Conservation (phyloP, 2,888 invertebrate species). For the Osmoderma eremita region DNA sequence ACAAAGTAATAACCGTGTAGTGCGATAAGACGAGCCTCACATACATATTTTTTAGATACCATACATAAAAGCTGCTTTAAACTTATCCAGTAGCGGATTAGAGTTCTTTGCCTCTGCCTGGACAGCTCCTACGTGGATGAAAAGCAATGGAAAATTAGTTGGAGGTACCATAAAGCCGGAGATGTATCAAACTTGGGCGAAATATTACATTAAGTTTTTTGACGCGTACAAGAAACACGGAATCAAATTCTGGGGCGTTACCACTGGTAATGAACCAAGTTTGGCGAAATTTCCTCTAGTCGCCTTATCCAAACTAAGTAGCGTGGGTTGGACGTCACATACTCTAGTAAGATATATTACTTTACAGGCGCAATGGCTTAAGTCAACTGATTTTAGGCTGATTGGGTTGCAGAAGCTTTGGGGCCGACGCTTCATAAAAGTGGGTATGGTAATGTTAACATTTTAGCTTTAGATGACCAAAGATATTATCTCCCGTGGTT, state of each 20-base stretch:
- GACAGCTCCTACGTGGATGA: constrained; percentile 67
- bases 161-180: constrained; percentile 56
- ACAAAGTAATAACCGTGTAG: constrained; percentile 67
- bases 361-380: too few species aligned
- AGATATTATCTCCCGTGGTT: constrained; percentile 68
- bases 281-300: constrained; percentile 66
- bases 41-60: constrained; percentile 48
- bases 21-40: neutral
- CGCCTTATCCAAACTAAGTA: constrained; percentile 69
- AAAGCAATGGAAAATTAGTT: constrained; percentile 57
- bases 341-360: constrained; percentile 52
- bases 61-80: constrained; percentile 49
- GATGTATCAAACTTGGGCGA: constrained; percentile 80
- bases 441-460: constrained; percentile 69
- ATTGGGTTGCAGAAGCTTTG: constrained; percentile 76
- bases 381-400: constrained; percentile 65
- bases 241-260: constrained; percentile 81
- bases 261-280: constrained; percentile 88
- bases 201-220: constrained; percentile 84
- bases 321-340: constrained; percentile 78
- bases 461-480: constrained; percentile 83
- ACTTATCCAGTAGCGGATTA: constrained; percentile 47
- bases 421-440: constrained; percentile 76
- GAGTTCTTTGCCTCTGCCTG: constrained; percentile 66
- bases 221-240: constrained; percentile 76